These are phyloP conservation scores for Microcebus murinus DNA, from an alignment of 2,113 vertebrate species.

Conservation along the genomic window DNA sequence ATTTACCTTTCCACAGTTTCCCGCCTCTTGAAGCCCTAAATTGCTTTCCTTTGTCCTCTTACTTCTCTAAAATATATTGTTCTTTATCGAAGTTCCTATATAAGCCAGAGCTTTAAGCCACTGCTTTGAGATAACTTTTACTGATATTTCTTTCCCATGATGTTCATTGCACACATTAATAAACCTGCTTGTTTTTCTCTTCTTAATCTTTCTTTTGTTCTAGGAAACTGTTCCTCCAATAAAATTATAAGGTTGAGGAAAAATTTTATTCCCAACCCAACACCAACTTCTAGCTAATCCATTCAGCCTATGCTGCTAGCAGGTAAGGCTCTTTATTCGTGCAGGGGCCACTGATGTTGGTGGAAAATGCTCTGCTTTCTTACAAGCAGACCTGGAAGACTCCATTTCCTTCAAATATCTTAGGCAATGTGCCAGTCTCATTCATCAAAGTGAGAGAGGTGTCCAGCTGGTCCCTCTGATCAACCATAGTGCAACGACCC, in stretches of 20 bases:
- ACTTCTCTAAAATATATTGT: not conserved
- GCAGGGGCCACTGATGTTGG: not conserved
- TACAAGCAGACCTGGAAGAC: not conserved
- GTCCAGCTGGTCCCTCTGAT: not conserved
- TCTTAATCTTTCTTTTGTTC: not conserved
- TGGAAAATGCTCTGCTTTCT: not conserved
- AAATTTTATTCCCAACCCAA: not conserved
- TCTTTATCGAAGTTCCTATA: not conserved
- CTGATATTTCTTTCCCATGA: not conserved
- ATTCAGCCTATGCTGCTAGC: not conserved
- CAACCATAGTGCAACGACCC: not conserved
- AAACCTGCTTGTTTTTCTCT: not conserved
- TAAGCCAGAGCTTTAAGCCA: not conserved
- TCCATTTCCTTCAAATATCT: not conserved
- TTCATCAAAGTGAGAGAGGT: not conserved
- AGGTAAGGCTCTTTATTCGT: not conserved
- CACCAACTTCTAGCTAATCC: not conserved
- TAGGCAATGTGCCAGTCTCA: not conserved
- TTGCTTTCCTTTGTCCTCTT: not conserved
- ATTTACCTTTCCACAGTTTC: not conserved
- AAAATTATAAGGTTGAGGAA: not conserved
- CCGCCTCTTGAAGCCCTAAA: not conserved
- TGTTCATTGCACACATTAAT: not conserved
- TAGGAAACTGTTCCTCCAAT: not conserved
- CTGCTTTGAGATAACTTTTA: not conserved